Evolutionary conservation across 1,140 invertebrate species (phyloP), one percentile per base, ranked within the genome.

Genomic region (Linepithema humile): DNA sequence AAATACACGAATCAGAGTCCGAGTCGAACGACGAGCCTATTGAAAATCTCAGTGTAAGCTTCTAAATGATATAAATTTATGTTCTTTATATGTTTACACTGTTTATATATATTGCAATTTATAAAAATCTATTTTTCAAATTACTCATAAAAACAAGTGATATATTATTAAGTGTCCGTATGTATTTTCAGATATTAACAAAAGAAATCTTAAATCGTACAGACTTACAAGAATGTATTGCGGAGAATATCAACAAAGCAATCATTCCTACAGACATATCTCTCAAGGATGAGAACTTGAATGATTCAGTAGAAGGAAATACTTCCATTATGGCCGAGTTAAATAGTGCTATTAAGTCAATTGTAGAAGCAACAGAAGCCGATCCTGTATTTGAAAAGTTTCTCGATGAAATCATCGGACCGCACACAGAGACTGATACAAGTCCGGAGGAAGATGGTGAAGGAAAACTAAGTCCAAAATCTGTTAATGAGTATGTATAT

Each of bases 231-330:
- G 93, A 95, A 85, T 89, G 91, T 70, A 94, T 95, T 57, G 94
- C 95, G 17, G 94, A 95, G 74, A 95, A 95, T 85, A 95, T 95
- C 26, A 95, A 95, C 64, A 94, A 93, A 91, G 93, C 92, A 5
- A 94, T 94, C 53, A 83, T 90, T 62, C 89, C 91, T 43, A 78
- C 87, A 10, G 91, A 92, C 35, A 38, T 55, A n/a, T 85, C 84
- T 15, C 20, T 67, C 0, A 92, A 84, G 67, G 91, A 93, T 26
- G 89, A 92, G 5, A 88, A 67, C 20, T 38, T 91, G 15, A 85
- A 77, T 29, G 90, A 94, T 15, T 69, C 75, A 1, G 55, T 64
- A 5, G 91, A 93, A 82, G 82, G 88, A 5, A 93, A 93, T 17
- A 90, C 90, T 15, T 92, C 94, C 64, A 90, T 95, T 6, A 92